Conservation (phyloP, 2,888 invertebrate genomes). For the Phlogophora meticulosa region DNA sequence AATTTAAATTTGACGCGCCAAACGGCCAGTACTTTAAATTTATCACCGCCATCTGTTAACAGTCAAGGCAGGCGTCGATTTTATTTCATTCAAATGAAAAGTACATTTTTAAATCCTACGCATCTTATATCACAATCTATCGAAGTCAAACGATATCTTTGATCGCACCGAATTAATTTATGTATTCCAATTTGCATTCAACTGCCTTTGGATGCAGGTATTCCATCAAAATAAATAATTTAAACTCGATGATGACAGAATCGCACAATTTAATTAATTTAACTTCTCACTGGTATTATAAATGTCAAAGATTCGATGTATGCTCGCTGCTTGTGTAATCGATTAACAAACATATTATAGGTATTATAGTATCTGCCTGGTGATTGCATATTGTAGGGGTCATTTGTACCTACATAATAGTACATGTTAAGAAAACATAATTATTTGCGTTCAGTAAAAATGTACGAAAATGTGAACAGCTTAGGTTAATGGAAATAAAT, state of each 20-base stretch:
- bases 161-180: constrained; percentile 62
- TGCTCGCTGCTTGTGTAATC: neutral
- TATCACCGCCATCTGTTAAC: constrained; percentile 56
- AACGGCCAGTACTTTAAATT: constrained; percentile 51
- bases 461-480: too few species aligned
- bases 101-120: constrained; percentile 53
- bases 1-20: constrained; percentile 47
- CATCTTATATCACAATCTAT: constrained; percentile 62
- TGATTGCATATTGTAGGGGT: too few species aligned
- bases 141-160: constrained; percentile 62
- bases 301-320: neutral
- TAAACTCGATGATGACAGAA: constrained; percentile 23
- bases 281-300: neutral
- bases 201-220: constrained; percentile 8
- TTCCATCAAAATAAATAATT: constrained; percentile 39
- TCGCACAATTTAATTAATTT: constrained; percentile 17
- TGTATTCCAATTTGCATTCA: constrained; percentile 52
- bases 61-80: constrained; percentile 42
- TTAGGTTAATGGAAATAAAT: too few species aligned
- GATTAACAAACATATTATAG: neutral
- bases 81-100: constrained; percentile 49
- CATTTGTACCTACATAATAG: too few species aligned
- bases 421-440: too few species aligned
- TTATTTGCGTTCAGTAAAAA: too few species aligned
- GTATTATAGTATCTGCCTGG: too few species aligned